Conservation (phyloP, 1,140 invertebrate species). For the Atopsyche davidsoni region DNA sequence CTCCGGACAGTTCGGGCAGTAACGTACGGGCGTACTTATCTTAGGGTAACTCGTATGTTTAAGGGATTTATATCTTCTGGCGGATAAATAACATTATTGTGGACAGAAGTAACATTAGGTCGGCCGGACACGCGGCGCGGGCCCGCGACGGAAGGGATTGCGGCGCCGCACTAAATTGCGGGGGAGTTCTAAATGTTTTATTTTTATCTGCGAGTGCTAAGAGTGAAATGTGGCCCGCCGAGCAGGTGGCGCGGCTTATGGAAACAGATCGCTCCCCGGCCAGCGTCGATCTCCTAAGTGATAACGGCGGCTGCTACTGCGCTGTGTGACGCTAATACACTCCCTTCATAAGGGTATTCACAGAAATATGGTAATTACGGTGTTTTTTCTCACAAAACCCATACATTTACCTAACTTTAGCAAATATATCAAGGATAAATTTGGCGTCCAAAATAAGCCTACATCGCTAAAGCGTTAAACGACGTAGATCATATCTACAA, state of each 20-base stretch:
- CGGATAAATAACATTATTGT: constrained; percentile 22
- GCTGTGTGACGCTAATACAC: too few species aligned
- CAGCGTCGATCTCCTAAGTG: not conserved
- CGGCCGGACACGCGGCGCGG: constrained; percentile 6
- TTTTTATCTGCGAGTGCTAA: not conserved
- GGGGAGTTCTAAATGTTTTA: not conserved
- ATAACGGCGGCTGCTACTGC: not conserved
- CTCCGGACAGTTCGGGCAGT: constrained; percentile 25
- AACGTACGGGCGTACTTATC: constrained; percentile 28
- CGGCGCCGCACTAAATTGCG: constrained; percentile 6
- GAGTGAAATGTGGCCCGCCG: not conserved
- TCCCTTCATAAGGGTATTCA: too few species aligned
- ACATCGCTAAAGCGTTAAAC: too few species aligned
- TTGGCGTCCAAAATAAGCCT: too few species aligned
- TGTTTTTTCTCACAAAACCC: too few species aligned
- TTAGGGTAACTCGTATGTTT: constrained; percentile 23
- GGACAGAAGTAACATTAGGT: constrained; percentile 6
- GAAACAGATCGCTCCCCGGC: constrained; percentile 3
- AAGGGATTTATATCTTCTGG: constrained; percentile 21
- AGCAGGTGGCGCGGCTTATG: constrained; percentile 4
- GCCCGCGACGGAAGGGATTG: constrained; percentile 10
- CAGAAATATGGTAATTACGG: too few species aligned
- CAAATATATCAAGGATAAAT: too few species aligned
- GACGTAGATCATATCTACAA: too few species aligned
- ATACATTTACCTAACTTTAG: too few species aligned